Evolutionary conservation across 2,113 vertebrate species (phyloP), one percentile per base, ranked within the genome.

Genomic region (Melanostigma gelatinosum): DNA sequence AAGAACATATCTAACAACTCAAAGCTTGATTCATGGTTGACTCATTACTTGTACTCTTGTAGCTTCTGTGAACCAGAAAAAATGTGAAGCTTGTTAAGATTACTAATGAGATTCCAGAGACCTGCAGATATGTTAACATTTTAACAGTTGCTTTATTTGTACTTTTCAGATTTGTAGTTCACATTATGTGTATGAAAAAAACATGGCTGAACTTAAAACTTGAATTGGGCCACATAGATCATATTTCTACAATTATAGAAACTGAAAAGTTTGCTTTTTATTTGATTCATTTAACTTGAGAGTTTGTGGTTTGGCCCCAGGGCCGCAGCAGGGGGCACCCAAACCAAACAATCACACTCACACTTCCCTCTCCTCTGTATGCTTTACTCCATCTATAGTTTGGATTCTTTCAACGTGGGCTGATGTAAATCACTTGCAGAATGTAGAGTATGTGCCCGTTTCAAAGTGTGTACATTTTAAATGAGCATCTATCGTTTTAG

Each of bases 291-390:
- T 52, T 62, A 10, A 27, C 1, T 57, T 63, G 65, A n/a, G 3
- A 11, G 9, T 54, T 24, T 64, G 4, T 12, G 46, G 60, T 80
- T 83, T 55, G 55, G 15, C 52, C 36, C 5, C 22, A 38, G 80
- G 32, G 61, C 36, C 64, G 88, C 93, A 94, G 91, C 77, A 94
- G 93, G 82, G 93, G 92, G 92, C 89, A 84, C 79, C 86, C 87
- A 89, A 91, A 87, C 82, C 67, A 79, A 85, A 91, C 69, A 58
- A 75, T 66, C 46, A 63, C 22, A 67, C 10, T 63, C 13, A 42
- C 38, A 48, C 38, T 40, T 13, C 24, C 32, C 16, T 12, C 8
- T 64, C 20, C 18, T 57, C 44, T 66, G 1, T 32, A 20, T 8
- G 22, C 58, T 40, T 75, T 18, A 48, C 40, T 79, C 4, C 10